Evolutionary conservation across 2,113 vertebrate genomes (phyloP), one percentile per base, ranked within the genome.

Genomic region (Oostethus manadensis): DNA sequence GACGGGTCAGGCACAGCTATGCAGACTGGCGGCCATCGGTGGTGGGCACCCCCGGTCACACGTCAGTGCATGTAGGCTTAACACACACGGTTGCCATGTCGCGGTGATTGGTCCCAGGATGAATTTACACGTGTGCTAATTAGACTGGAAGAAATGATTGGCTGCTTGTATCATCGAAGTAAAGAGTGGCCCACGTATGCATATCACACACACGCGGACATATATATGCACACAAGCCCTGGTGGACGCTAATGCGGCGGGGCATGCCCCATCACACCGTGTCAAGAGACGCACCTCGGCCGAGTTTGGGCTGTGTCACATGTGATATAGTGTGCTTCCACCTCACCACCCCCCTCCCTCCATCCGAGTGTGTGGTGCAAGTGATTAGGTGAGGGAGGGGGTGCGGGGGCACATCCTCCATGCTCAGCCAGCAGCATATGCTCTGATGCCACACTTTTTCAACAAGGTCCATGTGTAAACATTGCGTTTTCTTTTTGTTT

Each of bases 71-170:
- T 11, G 51, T 54, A n/a, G 29, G 10, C 29, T 45, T n/a, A 44
- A 58, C 56, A 11, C 51, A 50, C 49, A 70, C 49, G 57, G 29
- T 77, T 76, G 71, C 77, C 77, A 73, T 62, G 70, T 76, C 80
- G 21, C 75, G 51, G 68, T 79, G 51, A 76, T 44, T 78, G 51
- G 65, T 82, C 70, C 73, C 67, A 66, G 68, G 59, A 64, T 62
- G 74, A 62, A 86, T 82, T 78, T 86, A 80, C 82, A 84, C 80
- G 80, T 69, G 86, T 87, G 82, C 73, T 84, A 87, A 87, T 87
- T 87, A 87, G 86, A 86, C 79, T 85, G 86, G 86, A 87, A 85
- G 76, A 85, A 86, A 86, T 87, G 82, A 87, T 83, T 87, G 86
- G 84, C 86, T 84, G 84, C 73, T 85, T 73, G 70, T 71, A 71